These are phyloP conservation scores for Muscicapa adusta DNA, from an alignment of 2,113 vertebrate genomes.

Conservation along the genomic window DNA sequence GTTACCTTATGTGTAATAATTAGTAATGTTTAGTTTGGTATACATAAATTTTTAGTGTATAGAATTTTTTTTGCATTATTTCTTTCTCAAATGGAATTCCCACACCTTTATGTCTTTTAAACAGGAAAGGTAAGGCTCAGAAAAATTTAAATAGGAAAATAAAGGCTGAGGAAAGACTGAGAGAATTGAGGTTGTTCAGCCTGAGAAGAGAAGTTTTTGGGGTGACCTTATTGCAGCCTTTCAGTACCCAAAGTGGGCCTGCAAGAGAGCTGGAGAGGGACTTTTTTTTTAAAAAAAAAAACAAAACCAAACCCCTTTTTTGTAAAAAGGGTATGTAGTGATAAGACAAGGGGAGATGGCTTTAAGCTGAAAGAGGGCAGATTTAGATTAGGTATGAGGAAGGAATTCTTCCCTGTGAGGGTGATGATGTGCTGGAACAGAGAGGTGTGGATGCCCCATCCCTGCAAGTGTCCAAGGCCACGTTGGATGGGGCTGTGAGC, in stretches of 20 bases:
- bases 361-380: background rate
- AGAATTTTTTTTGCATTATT: background rate
- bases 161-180: background rate
- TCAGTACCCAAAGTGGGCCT: background rate
- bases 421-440: background rate
- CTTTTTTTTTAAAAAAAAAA: background rate
- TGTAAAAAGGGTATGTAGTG: background rate
- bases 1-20: background rate
- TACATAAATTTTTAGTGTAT: background rate
- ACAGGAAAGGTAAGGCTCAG: background rate
- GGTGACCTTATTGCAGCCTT: background rate
- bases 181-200: background rate
- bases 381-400: background rate
- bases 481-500: background rate
- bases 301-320: too few relatives aligned
- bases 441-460: background rate
- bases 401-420: background rate
- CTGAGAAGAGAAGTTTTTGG: background rate
- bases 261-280: background rate
- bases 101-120: background rate
- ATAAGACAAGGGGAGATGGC: background rate
- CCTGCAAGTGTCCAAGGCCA: background rate
- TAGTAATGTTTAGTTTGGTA: background rate
- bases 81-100: background rate
- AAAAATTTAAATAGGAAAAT: background rate